phyloP scores from a whole-genome alignment of 2,113 vertebrate species.

The Clarias batrachus region DNA sequence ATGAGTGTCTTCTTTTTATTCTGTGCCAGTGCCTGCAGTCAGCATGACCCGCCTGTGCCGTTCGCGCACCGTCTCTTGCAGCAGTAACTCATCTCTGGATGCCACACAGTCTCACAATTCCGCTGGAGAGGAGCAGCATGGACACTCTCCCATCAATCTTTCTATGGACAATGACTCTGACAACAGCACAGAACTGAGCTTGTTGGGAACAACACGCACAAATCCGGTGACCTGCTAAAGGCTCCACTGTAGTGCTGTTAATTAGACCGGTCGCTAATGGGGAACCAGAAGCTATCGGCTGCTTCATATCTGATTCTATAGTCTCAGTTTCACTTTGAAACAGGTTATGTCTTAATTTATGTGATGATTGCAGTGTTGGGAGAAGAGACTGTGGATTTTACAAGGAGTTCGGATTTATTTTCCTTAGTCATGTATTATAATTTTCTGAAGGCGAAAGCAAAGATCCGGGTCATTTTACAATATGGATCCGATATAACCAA shows the following conservation, averaged over 20 bases:
- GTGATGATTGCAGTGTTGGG: background rate
- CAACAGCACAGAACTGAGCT: conserved; percentile 59
- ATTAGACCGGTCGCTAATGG: background rate
- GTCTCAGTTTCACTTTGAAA: background rate
- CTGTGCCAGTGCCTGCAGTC: conserved; percentile 80
- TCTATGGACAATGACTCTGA: conserved; percentile 74
- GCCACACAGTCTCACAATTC: conserved; percentile 74
- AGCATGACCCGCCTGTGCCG: conserved; percentile 91
- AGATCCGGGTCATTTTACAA: background rate
- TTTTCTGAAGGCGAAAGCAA: background rate
- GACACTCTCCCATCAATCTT: conserved; percentile 74
- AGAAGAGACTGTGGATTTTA: background rate
- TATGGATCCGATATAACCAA: background rate
- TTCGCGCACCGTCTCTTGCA: conserved; percentile 83
- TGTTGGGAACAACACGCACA: conserved; percentile 42
- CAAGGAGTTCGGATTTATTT: background rate
- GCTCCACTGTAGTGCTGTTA: background rate
- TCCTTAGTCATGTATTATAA: background rate
- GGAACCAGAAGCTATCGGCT: background rate
- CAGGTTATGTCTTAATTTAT: background rate
- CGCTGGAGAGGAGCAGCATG: conserved; percentile 71
- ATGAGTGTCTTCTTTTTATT: background rate
- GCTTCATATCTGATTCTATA: background rate
- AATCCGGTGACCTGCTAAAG: background rate
- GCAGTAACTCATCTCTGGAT: conserved; percentile 81